These are phyloP conservation scores for Charanyca ferruginea DNA, from an alignment of 2,888 invertebrate species.

Conservation along the genomic window DNA sequence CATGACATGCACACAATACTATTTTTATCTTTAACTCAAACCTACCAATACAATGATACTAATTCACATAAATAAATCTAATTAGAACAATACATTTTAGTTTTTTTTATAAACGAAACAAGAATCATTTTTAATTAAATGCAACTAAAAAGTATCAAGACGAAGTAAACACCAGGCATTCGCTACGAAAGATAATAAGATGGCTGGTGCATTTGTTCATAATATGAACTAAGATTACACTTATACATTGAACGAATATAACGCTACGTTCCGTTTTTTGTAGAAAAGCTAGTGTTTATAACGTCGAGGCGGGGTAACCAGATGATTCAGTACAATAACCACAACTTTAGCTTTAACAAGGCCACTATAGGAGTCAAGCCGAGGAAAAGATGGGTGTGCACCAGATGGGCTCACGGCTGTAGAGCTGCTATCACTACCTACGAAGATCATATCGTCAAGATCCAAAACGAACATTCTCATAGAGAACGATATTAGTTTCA, in stretches of 20 bases:
- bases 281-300: conserved; percentile 61
- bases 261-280: conserved; percentile 1
- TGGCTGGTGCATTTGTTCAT: not conserved
- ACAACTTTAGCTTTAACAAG: conserved; percentile 70
- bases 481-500: conserved; percentile 10
- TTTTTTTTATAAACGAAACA: too few relatives aligned
- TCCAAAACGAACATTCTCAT: conserved; percentile 66
- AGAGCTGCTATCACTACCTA: conserved; percentile 69
- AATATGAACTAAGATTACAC: not conserved
- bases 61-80: not conserved
- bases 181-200: not conserved
- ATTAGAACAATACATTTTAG: not conserved
- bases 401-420: conserved; percentile 66
- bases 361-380: conserved; percentile 43
- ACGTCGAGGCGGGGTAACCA: conserved; percentile 67
- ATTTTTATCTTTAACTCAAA: too few relatives aligned
- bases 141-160: too few relatives aligned
- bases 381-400: conserved; percentile 73
- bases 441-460: conserved; percentile 61
- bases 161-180: too few relatives aligned
- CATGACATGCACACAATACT: not conserved
- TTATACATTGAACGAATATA: not conserved
- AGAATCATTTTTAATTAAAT: too few relatives aligned
- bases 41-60: too few relatives aligned
- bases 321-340: conserved; percentile 68